Conservation (phyloP, 2,888 invertebrate genomes). For the Platerodrilus igneus region DNA sequence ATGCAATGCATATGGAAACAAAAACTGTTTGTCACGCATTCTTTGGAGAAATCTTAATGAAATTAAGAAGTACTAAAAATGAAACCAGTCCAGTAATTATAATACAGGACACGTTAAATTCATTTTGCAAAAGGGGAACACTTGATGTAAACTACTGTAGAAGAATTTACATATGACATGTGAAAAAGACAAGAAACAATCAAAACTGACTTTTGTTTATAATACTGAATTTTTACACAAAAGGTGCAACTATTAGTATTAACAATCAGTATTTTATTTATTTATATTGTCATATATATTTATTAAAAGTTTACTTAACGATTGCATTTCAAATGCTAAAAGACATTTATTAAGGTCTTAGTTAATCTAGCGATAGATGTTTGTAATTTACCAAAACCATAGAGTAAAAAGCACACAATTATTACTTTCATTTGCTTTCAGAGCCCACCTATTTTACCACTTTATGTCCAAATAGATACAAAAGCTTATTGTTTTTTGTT, state of each 20-base stretch:
- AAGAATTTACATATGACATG: neutral
- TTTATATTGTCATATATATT: too few species aligned
- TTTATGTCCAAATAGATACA: too few species aligned
- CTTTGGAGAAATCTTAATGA: slow-evolving; percentile 43
- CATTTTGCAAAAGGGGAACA: slow-evolving; percentile 39
- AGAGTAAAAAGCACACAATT: too few species aligned
- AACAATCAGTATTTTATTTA: too few species aligned
- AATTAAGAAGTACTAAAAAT: slow-evolving; percentile 31
- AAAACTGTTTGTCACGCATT: slow-evolving; percentile 47
- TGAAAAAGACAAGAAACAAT: neutral
- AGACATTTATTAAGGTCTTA: too few species aligned
- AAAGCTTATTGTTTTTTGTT: too few species aligned
- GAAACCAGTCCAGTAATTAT: slow-evolving; percentile 32
- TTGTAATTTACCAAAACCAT: too few species aligned
- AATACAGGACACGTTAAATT: slow-evolving; percentile 33
- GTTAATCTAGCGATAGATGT: too few species aligned
- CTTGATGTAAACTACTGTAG: slow-evolving; percentile 37
- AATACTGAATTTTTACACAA: neutral
- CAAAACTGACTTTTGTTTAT: neutral
- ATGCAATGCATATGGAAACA: slow-evolving; percentile 44
- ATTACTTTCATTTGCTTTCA: too few species aligned
- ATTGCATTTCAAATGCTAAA: too few species aligned
- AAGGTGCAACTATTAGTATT: neutral
- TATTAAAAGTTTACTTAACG: too few species aligned
- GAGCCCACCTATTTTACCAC: too few species aligned